Evolutionary conservation across 2,888 invertebrate genomes (phyloP).

Genomic region (Amphipyra tragopoginis): DNA sequence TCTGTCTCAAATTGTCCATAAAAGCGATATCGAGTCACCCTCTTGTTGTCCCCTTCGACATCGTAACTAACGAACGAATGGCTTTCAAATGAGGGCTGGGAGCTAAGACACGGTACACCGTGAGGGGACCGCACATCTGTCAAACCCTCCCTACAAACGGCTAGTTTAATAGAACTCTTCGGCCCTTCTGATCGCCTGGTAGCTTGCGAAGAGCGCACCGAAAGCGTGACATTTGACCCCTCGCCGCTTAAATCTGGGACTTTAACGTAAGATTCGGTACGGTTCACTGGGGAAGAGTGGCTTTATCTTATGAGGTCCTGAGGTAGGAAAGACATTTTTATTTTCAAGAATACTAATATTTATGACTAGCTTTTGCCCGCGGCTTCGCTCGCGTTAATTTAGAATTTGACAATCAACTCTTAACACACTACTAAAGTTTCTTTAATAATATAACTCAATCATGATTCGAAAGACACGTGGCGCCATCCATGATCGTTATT

Average conservation of each 20-base stretch:
- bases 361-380: too few relatives aligned
- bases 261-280: conserved; percentile 22
- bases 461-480: too few relatives aligned
- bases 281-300: conserved; percentile 15
- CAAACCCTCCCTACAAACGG: conserved; percentile 57
- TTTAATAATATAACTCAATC: too few relatives aligned
- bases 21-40: conserved; percentile 68
- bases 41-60: conserved; percentile 66
- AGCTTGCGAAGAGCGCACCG: conserved; percentile 45
- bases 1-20: conserved; percentile 73
- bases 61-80: conserved; percentile 79
- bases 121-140: conserved; percentile 67
- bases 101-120: conserved; percentile 54
- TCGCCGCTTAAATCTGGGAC: conserved; percentile 29
- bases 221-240: conserved; percentile 42
- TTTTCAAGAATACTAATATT: too few relatives aligned
- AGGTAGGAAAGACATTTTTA: not conserved
- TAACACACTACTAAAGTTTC: too few relatives aligned
- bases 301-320: conserved; percentile 3
- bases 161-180: conserved; percentile 54
- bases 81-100: conserved; percentile 62
- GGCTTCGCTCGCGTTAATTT: too few relatives aligned
- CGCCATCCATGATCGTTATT: too few relatives aligned
- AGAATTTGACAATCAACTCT: too few relatives aligned
- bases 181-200: conserved; percentile 64